Evolutionary conservation across 2,797 vertebrate species (phyloP), one percentile per base, ranked within the genome.

Genomic region (Enteromius anoplus): DNA sequence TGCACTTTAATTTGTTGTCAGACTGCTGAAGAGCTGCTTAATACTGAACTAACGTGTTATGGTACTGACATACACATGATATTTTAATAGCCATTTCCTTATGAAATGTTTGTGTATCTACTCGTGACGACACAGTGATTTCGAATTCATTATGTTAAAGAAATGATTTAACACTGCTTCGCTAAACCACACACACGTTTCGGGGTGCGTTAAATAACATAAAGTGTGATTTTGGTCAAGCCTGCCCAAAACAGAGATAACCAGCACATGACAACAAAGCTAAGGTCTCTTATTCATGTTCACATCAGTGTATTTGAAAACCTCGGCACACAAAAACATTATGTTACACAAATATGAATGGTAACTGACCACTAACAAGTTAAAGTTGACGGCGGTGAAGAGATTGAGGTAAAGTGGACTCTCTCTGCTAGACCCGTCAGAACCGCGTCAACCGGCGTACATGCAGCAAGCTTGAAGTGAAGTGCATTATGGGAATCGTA

Each of bases 401-500:
- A 66, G 11, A n/a, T 23, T 65, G 29, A 55, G 14, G 17, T 17
- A 60, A 49, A 29, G 47, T 53, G 64, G 47, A 42, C 66, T 47
- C 68, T 55, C 77, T 40, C 15, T 7, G n/a, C 49, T 53, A 7
- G 58, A 26, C 14, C 69, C 42, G 80, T 82, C 80, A 75, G 15
- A 65, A 40, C 32, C 8, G 14, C 45, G 70, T 65, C 60, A 34
- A 26, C 19, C 49, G 34, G 49, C 14, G 34, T 32, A 17, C n/a
- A 75, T 40, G 34, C 23, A 10, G 32, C 34, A 21, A 1, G 60
- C 23, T 51, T 7, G 5, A 0, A 0, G 2, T 11, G 84, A 5
- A 37, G 2, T 26, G 88, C 12, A 53, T 1, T 83, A 0, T 92
- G 92, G 93, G 92, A 78, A 84, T 62, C 89, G 91, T 87, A 91